Percentiles rank a stretch among this genome's conserved stretches.
phyloP scores from a whole-genome alignment of 2,888 invertebrate genomes.

The Pollenia amentaria region DNA sequence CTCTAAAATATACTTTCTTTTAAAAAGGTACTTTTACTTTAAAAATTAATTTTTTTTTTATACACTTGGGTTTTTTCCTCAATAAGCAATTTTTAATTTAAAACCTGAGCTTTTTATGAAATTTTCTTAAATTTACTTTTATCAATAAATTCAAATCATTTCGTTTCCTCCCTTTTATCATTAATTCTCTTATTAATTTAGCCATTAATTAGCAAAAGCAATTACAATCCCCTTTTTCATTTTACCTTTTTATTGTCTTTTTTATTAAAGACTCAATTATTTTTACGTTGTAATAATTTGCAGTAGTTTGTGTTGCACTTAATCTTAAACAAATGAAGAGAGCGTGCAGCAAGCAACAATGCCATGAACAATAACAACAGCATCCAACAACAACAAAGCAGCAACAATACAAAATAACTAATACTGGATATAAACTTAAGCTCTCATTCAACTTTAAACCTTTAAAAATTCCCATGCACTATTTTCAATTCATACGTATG shows the following conservation, averaged over 20 bases:
- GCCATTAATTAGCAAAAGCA: conserved; percentile 34
- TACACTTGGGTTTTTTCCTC: too few species aligned
- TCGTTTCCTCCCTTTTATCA: background rate
- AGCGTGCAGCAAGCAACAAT: background rate
- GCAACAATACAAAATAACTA: conserved; percentile 5
- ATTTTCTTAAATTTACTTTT: too few species aligned
- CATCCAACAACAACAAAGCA: conserved; percentile 24
- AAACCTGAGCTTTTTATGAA: too few species aligned
- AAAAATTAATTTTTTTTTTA: too few species aligned
- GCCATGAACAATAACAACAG: conserved; percentile 24
- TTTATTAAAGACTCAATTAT: background rate
- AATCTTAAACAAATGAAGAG: conserved; percentile 7
- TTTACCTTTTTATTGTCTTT: background rate
- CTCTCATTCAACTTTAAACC: conserved; percentile 36
- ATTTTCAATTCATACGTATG: conserved; percentile 19
- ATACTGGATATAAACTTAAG: conserved; percentile 42
- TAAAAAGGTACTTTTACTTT: too few species aligned
- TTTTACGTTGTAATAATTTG: conserved; percentile 18
- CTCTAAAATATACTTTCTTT: too few species aligned
- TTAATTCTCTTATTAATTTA: conserved; percentile 2
- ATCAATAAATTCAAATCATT: background rate
- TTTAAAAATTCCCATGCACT: conserved; percentile 38
- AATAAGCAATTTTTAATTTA: too few species aligned
- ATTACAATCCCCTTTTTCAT: conserved; percentile 16
- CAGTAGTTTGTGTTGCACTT: conserved; percentile 10